Base-by-base conservation (phyloP, 2,113 vertebrate species). In the Ia io region DNA sequence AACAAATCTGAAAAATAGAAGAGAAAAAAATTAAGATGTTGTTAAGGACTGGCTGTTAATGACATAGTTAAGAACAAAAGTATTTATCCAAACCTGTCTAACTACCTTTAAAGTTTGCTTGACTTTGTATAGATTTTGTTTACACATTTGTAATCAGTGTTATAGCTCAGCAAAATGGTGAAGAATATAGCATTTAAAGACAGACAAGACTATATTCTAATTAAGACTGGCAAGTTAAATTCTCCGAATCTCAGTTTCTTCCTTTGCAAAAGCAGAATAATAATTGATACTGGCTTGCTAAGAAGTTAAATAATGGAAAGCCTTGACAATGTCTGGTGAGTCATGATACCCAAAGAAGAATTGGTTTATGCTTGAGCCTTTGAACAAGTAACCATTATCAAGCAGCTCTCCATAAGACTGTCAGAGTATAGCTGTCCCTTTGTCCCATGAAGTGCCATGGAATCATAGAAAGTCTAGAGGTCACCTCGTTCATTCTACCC, bases 1-100 rank as follows among this genome's bases (percentile, higher is more conserved):
- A 76, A 96, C 44, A 69, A 23, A 80, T 67, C 56, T 84, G 35
- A 65, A 77, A 63, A 63, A 69, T 20, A 77, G 49, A 86, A 90
- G 47, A 87, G 61, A 51, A 77, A 86, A 88, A 73, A 84, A 84
- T 56, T 12, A 89, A 92, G 37, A 80, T 85, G 89, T 85, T 88
- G 30, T 83, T 78, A 76, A 70, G 28, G 42, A 83, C 9, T 61
- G 16, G 12, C 49, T 61, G 2, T 65, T 92, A 73, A 30, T 53
- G 42, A 32, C 23, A 65, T 49, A 76, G 30, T 35, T 42, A 77
- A 30, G 20, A 82, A 71, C 20, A 44, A 71, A 70, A 37, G 40
- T 77, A 53, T 82, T 18, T 77, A 35, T 63, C 18, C 63, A 44
- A 71, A 83, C 32, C 14, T 93, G 42, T 70, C 63, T 76, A 53